Evolutionary conservation across 2,888 invertebrate genomes (phyloP).

Genomic region (Entomobrya proxima): DNA sequence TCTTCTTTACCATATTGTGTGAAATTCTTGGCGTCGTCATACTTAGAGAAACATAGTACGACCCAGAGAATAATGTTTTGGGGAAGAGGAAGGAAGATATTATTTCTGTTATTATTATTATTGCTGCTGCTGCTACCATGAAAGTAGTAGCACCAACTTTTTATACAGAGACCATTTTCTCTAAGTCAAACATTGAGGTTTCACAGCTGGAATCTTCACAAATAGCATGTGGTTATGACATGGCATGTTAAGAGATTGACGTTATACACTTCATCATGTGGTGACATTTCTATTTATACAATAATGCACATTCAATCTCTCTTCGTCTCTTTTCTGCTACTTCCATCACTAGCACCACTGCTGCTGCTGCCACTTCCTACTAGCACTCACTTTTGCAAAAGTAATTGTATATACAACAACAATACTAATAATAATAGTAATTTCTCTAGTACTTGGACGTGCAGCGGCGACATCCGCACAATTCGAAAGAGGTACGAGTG

Average conservation of each 20-base stretch:
- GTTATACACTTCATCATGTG: slow-evolving; percentile 62
- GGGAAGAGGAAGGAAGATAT: background rate
- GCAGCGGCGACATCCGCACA: background rate
- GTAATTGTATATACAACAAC: background rate
- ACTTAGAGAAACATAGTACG: background rate
- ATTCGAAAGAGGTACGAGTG: no score
- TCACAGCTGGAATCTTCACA: slow-evolving; percentile 62
- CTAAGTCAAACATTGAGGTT: slow-evolving; percentile 58
- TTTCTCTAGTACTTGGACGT: background rate
- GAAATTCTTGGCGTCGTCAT: background rate
- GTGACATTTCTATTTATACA: slow-evolving; percentile 64
- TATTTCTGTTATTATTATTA: background rate
- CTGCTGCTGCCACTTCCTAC: background rate
- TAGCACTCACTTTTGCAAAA: background rate
- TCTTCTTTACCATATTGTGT: background rate
- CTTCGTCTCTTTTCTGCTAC: background rate
- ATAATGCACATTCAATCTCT: slow-evolving; percentile 43
- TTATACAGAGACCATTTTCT: slow-evolving; percentile 2
- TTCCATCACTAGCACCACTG: no score
- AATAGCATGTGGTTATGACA: slow-evolving; percentile 66
- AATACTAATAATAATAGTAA: background rate
- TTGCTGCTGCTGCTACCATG: background rate
- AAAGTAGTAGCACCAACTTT: background rate
- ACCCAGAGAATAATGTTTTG: background rate
- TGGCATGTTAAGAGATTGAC: slow-evolving; percentile 64